Conservation (phyloP, 1,140 invertebrate genomes). For the Linepithema humile region DNA sequence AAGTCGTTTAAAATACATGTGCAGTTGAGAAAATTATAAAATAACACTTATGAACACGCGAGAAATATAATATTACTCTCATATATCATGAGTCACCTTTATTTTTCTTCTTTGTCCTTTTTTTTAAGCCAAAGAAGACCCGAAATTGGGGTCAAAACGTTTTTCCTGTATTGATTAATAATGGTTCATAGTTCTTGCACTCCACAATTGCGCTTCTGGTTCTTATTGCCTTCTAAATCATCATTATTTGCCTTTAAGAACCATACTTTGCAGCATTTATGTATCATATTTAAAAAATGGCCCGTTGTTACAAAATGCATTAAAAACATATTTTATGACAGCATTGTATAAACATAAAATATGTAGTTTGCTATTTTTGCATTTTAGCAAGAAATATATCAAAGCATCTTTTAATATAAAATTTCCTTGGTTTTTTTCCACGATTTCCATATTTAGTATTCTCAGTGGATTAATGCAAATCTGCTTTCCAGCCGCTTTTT, state of each 20-base stretch:
- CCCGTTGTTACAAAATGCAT: background rate
- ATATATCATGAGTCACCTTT: too few relatives aligned
- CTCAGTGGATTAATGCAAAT: slow-evolving; percentile 3
- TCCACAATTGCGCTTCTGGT: too few relatives aligned
- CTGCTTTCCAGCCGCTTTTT: background rate
- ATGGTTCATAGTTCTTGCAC: too few relatives aligned
- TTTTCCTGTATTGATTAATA: too few relatives aligned
- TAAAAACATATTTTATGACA: background rate
- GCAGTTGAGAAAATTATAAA: background rate
- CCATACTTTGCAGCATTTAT: too few relatives aligned
- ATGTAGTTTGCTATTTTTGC: background rate
- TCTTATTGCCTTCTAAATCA: too few relatives aligned
- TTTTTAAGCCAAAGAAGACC: too few relatives aligned
- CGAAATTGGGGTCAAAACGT: too few relatives aligned
- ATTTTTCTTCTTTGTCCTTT: too few relatives aligned
- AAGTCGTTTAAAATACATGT: background rate
- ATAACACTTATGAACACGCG: background rate
- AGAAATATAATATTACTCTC: background rate
- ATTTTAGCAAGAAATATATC: background rate
- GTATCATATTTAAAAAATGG: too few relatives aligned
- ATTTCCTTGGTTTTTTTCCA: background rate
- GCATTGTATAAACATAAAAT: background rate
- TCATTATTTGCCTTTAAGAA: too few relatives aligned
- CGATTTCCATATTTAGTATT: slow-evolving; percentile 15
- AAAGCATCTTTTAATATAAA: background rate